phyloP scores from a whole-genome alignment of 2,113 vertebrate species.

The Rhinogobius similis region DNA sequence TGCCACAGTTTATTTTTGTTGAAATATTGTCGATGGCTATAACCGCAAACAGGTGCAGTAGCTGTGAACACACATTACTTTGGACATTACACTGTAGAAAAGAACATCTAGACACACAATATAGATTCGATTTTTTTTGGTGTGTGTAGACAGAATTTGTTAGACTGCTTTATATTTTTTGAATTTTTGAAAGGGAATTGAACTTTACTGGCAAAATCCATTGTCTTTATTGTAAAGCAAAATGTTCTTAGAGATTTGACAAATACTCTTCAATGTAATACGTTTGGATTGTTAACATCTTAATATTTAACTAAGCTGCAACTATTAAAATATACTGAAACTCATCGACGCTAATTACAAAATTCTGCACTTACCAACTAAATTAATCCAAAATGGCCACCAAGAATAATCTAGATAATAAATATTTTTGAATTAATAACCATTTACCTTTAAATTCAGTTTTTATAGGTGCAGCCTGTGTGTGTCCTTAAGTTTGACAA shows the following conservation, averaged over 20 bases:
- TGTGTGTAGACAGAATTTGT: not conserved
- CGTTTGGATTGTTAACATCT: too few relatives aligned
- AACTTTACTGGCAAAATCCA: not conserved
- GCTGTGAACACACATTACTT: conserved; percentile 44
- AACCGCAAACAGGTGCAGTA: conserved; percentile 55
- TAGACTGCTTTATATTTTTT: not conserved
- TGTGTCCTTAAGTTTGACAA: conserved; percentile 53
- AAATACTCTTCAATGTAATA: too few relatives aligned
- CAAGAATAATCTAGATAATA: too few relatives aligned
- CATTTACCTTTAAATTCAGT: not conserved
- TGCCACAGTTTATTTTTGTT: conserved; percentile 48
- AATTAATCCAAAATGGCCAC: too few relatives aligned
- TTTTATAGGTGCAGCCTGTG: conserved; percentile 17
- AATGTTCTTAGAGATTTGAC: not conserved
- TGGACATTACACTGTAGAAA: not conserved
- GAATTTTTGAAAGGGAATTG: too few relatives aligned
- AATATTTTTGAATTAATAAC: not conserved
- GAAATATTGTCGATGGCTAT: conserved; percentile 62
- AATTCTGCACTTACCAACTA: too few relatives aligned
- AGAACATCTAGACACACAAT: not conserved
- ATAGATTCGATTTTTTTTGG: not conserved
- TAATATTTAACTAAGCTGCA: too few relatives aligned
- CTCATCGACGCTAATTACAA: too few relatives aligned
- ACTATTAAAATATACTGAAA: too few relatives aligned
- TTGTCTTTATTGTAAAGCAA: not conserved